These are phyloP conservation scores for Drosophila persimilis DNA, from an alignment of 1,140 invertebrate species.

Conservation along the genomic window DNA sequence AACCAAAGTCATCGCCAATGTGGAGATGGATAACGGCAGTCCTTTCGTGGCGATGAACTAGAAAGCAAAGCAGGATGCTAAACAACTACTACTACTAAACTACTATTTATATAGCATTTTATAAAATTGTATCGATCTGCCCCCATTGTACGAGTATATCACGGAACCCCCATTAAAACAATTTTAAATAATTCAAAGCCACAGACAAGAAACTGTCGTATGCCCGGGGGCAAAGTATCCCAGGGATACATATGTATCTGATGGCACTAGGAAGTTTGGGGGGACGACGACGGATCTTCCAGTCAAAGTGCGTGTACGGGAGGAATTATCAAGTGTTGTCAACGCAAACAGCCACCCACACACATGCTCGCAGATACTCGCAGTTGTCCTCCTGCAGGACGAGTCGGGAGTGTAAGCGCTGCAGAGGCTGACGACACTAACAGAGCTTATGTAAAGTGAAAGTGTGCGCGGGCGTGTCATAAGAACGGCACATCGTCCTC, in stretches of 20 bases:
- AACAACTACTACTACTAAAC: no score
- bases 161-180: constrained; percentile 35
- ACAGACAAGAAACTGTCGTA: constrained; percentile 44
- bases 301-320: constrained; percentile 77
- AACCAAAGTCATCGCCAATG: no score
- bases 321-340: constrained; percentile 79
- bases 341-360: constrained; percentile 47
- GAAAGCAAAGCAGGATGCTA: no score
- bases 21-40: no score
- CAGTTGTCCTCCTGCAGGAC: constrained; percentile 18
- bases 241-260: constrained; percentile 34
- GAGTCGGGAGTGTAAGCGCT: constrained; percentile 41
- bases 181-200: constrained; percentile 79
- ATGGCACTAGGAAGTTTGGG: constrained; percentile 14
- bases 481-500: constrained; percentile 54
- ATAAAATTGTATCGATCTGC: constrained; percentile 18
- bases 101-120: no score
- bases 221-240: constrained; percentile 40
- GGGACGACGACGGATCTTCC: constrained; percentile 21
- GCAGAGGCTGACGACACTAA: constrained; percentile 46
- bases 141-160: neutral
- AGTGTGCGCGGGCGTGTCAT: constrained; percentile 75
- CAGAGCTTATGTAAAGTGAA: constrained; percentile 76
- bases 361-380: constrained; percentile 5
- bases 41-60: no score